These are phyloP conservation scores for Pseudomyrmex gracilis DNA, from an alignment of 1,140 invertebrate species.

Conservation along the genomic window DNA sequence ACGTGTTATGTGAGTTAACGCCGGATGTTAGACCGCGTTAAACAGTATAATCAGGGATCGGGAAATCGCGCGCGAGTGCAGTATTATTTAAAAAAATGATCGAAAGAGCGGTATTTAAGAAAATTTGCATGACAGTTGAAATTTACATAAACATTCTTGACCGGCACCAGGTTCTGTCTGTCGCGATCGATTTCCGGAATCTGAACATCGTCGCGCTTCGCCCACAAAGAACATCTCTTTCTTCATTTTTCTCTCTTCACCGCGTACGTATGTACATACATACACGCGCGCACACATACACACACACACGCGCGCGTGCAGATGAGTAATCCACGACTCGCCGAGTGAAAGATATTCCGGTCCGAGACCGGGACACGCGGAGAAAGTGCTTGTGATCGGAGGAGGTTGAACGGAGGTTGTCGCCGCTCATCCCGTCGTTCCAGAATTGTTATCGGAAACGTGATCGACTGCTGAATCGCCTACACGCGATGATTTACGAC, in stretches of 20 bases:
- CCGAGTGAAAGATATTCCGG: constrained; percentile 72
- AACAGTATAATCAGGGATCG: no score
- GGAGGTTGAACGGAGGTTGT: constrained; percentile 16
- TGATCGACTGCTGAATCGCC: constrained; percentile 33
- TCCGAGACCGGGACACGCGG: constrained; percentile 66
- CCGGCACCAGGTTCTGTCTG: not conserved
- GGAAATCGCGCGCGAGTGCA: no score
- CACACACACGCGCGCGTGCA: constrained; percentile 9
- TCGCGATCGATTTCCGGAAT: constrained; percentile 31
- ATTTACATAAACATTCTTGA: constrained; percentile 48
- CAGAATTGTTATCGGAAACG: constrained; percentile 57
- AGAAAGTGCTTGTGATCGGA: constrained; percentile 70
- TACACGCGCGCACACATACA: no score
- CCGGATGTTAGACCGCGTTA: no score
- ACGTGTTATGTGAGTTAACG: no score
- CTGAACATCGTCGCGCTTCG: not conserved
- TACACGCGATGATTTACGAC: constrained; percentile 61
- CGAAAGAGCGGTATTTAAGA: not conserved
- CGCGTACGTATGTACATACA: not conserved
- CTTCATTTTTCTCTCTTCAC: not conserved
- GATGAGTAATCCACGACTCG: constrained; percentile 54
- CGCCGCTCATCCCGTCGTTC: constrained; percentile 52
- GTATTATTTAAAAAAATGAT: not conserved
- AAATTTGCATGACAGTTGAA: not conserved
- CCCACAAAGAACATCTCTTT: constrained; percentile 26